Evolutionary conservation across 2,888 invertebrate genomes (phyloP).

Genomic region (Troides oblongomaculatus): DNA sequence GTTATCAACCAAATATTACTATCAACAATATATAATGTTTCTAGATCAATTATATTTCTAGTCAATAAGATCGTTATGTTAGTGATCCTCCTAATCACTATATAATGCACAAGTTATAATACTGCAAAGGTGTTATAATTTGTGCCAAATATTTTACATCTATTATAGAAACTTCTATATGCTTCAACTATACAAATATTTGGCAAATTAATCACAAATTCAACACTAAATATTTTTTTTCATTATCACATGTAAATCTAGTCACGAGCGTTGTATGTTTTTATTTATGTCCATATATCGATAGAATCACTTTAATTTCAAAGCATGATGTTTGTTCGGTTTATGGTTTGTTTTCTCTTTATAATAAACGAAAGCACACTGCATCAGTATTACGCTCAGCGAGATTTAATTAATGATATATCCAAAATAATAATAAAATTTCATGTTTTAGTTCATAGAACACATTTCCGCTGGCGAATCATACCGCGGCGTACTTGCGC

Average conservation of each 20-base stretch:
- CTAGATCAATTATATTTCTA: too few species aligned
- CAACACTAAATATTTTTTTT: neutral
- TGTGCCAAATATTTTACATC: too few species aligned
- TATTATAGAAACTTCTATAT: too few species aligned
- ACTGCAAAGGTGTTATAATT: too few species aligned
- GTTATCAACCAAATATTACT: too few species aligned
- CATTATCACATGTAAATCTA: neutral
- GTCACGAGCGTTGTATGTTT: neutral
- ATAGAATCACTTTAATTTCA: too few species aligned
- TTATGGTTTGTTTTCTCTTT: neutral
- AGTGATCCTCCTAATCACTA: too few species aligned
- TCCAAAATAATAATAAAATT: neutral
- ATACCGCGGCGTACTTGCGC: slow-evolving; percentile 34
- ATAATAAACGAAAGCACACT: neutral
- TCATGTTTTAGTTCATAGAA: neutral
- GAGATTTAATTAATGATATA: neutral
- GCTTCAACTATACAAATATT: too few species aligned
- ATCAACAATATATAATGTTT: too few species aligned
- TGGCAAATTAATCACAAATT: too few species aligned
- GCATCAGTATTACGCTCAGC: slow-evolving; percentile 17
- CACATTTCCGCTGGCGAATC: slow-evolving; percentile 34
- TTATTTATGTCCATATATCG: neutral
- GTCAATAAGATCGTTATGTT: too few species aligned
- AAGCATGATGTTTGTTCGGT: neutral
- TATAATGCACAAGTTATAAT: too few species aligned